Evolutionary conservation across 2,888 invertebrate genomes (phyloP).

Genomic region (Epistrophella euchroma): DNA sequence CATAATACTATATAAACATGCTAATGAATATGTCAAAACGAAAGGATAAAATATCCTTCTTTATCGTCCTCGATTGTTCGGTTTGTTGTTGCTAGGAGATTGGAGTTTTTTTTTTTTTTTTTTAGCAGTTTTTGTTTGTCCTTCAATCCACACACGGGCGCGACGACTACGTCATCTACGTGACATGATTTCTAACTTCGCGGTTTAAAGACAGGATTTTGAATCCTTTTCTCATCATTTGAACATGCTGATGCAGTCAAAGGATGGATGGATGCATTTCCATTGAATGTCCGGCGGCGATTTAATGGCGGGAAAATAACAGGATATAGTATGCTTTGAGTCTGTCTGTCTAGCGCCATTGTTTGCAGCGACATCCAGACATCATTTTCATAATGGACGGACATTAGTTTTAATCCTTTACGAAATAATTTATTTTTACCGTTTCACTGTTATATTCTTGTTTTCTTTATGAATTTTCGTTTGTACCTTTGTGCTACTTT

Average conservation of each 20-base stretch:
- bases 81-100: slow-evolving; percentile 45
- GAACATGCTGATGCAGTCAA: slow-evolving; percentile 36
- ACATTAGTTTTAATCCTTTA: slow-evolving; percentile 76
- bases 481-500: slow-evolving; percentile 20
- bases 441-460: slow-evolving; percentile 59
- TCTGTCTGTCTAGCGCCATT: slow-evolving; percentile 62
- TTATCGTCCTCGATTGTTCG: slow-evolving; percentile 77
- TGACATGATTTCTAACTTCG: slow-evolving; percentile 76
- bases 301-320: slow-evolving; percentile 49
- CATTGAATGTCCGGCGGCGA: slow-evolving; percentile 69
- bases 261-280: slow-evolving; percentile 40
- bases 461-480: slow-evolving; percentile 20
- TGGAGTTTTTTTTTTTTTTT: slow-evolving; percentile 6
- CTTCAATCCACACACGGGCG: slow-evolving; percentile 51
- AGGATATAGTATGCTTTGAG: slow-evolving; percentile 38
- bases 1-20: slow-evolving; percentile 78
- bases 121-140: slow-evolving; percentile 10
- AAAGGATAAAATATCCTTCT: slow-evolving; percentile 78
- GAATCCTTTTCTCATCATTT: slow-evolving; percentile 73
- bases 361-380: slow-evolving; percentile 70
- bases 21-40: slow-evolving; percentile 79
- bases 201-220: slow-evolving; percentile 74
- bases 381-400: slow-evolving; percentile 75
- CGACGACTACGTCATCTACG: slow-evolving; percentile 59
- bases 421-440: slow-evolving; percentile 73